A percentile compares a stretch with the other conserved stretches of the same genome.
Evolutionary conservation across 1,140 invertebrate genomes (phyloP).

Genomic region (Coelopa frigida): DNA sequence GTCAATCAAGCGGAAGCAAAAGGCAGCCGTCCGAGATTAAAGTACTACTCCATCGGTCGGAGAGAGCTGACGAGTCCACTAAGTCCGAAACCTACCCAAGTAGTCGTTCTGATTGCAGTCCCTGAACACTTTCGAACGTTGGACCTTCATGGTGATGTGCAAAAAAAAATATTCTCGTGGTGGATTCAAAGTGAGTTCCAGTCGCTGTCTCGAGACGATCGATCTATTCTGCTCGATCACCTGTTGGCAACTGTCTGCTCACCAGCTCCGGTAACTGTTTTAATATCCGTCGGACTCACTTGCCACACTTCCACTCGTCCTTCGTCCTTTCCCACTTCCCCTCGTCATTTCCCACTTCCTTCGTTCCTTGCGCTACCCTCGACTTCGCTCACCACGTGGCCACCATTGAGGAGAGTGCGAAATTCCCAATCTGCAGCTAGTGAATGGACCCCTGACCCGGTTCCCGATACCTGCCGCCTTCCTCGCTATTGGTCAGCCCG

Average conservation of each 20-base stretch:
- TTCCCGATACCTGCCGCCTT: no score
- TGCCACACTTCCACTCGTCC: not conserved
- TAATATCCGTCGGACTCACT: constrained; percentile 17
- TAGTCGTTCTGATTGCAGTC: constrained; percentile 17
- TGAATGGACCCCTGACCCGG: no score
- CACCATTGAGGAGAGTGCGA: constrained; percentile 5
- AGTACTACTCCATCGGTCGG: not conserved
- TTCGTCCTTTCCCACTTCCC: not conserved
- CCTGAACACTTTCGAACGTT: constrained; percentile 29
- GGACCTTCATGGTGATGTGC: constrained; percentile 30
- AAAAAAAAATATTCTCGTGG: not conserved
- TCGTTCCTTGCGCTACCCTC: not conserved
- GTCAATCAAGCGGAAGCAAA: not conserved
- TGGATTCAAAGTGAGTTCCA: not conserved
- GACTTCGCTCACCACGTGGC: constrained; percentile 13
- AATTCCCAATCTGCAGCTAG: constrained; percentile 6
- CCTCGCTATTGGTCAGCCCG: no score
- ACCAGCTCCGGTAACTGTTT: constrained; percentile 18
- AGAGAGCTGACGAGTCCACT: not conserved
- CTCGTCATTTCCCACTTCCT: not conserved
- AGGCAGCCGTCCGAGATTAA: not conserved
- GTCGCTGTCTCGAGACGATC: constrained; percentile 3
- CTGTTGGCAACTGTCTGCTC: constrained; percentile 33
- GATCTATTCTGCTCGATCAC: constrained; percentile 31
- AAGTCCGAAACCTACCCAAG: not conserved